These are phyloP conservation scores for Eidolon dupreanum DNA, from an alignment of 2,797 vertebrate species.

Conservation along the genomic window DNA sequence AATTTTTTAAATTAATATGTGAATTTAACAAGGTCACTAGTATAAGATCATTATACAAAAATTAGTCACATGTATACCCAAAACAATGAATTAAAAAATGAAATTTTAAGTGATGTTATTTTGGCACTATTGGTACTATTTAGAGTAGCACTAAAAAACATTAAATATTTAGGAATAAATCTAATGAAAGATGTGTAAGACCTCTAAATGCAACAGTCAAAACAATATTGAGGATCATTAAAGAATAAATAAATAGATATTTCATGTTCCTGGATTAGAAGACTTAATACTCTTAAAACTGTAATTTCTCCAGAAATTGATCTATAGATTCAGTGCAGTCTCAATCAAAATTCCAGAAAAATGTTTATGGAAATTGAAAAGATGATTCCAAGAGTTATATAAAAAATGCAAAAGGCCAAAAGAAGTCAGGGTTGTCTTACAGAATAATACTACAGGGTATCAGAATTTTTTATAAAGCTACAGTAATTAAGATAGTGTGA, in stretches of 20 bases:
- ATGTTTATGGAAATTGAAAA: neutral
- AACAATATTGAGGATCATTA: constrained; percentile 7
- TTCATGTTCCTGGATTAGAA: neutral
- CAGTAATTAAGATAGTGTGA: neutral
- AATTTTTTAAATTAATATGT: neutral
- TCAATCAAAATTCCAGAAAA: neutral
- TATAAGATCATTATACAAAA: neutral
- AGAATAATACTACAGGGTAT: neutral
- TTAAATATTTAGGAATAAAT: neutral
- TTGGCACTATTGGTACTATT: neutral
- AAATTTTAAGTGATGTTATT: neutral
- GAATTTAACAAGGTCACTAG: neutral
- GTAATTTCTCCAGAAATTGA: neutral
- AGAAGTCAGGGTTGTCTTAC: neutral
- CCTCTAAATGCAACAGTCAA: neutral
- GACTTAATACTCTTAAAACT: neutral
- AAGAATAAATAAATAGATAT: constrained; percentile 23
- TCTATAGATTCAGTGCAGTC: neutral
- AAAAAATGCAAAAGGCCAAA: neutral
- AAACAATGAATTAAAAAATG: neutral
- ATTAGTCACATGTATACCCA: neutral
- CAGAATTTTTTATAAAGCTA: neutral
- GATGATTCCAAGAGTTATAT: neutral
- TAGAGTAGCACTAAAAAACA: neutral
- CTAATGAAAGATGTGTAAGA: neutral